Conservation (phyloP, 2,797 vertebrate genomes). For the Acanthurus tractus region DNA sequence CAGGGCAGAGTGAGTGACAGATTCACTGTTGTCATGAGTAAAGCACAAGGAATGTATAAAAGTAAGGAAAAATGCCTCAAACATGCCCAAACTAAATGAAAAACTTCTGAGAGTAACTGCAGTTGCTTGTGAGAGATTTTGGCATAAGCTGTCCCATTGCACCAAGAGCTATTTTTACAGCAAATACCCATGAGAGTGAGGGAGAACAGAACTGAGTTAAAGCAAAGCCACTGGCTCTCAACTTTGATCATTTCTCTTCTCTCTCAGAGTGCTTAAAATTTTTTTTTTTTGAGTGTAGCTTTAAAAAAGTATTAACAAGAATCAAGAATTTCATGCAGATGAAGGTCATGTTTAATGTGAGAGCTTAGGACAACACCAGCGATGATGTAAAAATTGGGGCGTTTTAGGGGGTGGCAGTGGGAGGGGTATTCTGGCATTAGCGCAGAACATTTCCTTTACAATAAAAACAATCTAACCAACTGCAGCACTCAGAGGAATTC, state of each 20-base stretch:
- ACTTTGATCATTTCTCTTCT: conserved; percentile 77
- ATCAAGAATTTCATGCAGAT: conserved; percentile 66
- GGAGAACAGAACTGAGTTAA: conserved; percentile 72
- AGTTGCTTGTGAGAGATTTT: conserved; percentile 81
- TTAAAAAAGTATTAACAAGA: conserved; percentile 69
- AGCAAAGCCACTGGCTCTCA: conserved; percentile 76
- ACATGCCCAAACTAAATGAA: conserved; percentile 73
- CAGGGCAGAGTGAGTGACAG: conserved; percentile 71
- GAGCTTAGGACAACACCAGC: conserved; percentile 61
- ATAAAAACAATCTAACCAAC: conserved; percentile 90
- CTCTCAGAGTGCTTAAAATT: conserved; percentile 54
- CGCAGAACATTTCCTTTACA: conserved; percentile 89
- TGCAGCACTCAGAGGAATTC: conserved; percentile 89
- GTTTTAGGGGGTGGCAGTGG: conserved; percentile 41
- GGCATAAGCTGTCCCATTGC: conserved; percentile 82
- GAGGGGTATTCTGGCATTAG: conserved; percentile 78
- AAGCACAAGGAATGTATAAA: conserved; percentile 58
- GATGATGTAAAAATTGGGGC: conserved; percentile 59
- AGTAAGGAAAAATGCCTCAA: conserved; percentile 63
- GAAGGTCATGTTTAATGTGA: conserved; percentile 80
- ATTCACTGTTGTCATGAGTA: conserved; percentile 53
- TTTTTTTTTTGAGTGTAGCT: conserved; percentile 52
- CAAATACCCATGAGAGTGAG: conserved; percentile 78
- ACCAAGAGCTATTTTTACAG: conserved; percentile 85
- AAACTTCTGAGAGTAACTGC: conserved; percentile 78